Percentiles rank a stretch among this genome's conserved stretches.
Conservation (phyloP, 1,140 invertebrate species). For the Pteromalus puparum region DNA sequence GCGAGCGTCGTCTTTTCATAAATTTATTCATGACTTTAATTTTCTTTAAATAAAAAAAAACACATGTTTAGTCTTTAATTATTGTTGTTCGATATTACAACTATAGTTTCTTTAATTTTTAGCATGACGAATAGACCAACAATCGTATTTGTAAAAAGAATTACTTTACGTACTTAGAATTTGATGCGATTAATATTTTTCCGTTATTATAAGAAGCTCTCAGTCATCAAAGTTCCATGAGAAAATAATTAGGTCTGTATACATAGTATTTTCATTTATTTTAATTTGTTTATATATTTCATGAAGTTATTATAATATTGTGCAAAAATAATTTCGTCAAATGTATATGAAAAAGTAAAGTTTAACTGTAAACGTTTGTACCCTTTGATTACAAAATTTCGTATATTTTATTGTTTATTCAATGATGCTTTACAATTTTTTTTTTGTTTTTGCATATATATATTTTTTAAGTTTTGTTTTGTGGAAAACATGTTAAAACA, state of each 20-base stretch:
- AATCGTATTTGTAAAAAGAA: not conserved
- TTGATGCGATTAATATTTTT: not conserved
- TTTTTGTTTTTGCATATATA: not conserved
- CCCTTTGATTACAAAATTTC: conserved; percentile 1
- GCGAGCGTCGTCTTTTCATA: conserved; percentile 22
- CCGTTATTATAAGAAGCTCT: not conserved
- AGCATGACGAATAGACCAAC: not conserved
- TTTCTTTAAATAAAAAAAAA: too few relatives aligned
- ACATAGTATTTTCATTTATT: too few relatives aligned
- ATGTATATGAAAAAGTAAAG: not conserved
- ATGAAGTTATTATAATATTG: too few relatives aligned
- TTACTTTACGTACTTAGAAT: not conserved
- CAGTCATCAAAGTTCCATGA: not conserved
- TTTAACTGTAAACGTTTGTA: not conserved
- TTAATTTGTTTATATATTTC: too few relatives aligned
- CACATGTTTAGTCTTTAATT: not conserved
- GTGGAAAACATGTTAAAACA: not conserved
- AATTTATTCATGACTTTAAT: too few relatives aligned
- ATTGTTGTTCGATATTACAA: not conserved
- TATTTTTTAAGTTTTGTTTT: not conserved
- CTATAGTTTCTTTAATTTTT: not conserved
- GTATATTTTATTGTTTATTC: not conserved
- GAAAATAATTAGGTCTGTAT: too few relatives aligned
- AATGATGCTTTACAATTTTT: not conserved
- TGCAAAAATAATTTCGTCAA: too few relatives aligned